phyloP scores from a whole-genome alignment of 2,888 invertebrate genomes.

The Punctoribates punctum region DNA sequence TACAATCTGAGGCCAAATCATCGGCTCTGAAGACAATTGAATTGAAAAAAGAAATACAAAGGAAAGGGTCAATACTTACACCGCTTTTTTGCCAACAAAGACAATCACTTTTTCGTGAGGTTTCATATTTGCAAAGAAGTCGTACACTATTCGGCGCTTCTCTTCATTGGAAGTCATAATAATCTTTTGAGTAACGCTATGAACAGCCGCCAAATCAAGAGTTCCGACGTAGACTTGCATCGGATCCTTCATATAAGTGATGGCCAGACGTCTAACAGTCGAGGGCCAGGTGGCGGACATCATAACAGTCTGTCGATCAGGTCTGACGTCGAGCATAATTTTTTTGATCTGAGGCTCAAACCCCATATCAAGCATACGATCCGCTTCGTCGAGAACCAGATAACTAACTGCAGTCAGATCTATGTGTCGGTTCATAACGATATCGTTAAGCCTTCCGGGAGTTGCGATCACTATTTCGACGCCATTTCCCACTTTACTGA shows the following conservation, averaged over 20 bases:
- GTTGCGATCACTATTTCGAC: slow-evolving; percentile 94
- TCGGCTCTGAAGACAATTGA: slow-evolving; percentile 60
- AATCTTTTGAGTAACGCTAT: slow-evolving; percentile 77
- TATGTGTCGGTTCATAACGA: slow-evolving; percentile 67
- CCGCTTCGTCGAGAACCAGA: slow-evolving; percentile 83
- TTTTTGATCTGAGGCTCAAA: slow-evolving; percentile 66
- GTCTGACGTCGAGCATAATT: slow-evolving; percentile 72
- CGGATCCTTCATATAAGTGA: slow-evolving; percentile 81
- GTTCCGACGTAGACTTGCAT: slow-evolving; percentile 81
- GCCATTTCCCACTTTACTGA: slow-evolving; percentile 68
- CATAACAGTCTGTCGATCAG: slow-evolving; percentile 88
- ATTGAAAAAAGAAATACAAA: not conserved
- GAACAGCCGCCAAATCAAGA: slow-evolving; percentile 80
- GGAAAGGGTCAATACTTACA: slow-evolving; percentile 51
- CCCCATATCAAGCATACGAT: slow-evolving; percentile 64
- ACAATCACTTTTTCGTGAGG: slow-evolving; percentile 79
- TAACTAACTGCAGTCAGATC: slow-evolving; percentile 76
- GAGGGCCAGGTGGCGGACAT: slow-evolving; percentile 93
- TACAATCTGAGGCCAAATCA: slow-evolving; percentile 74
- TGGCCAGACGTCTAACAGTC: slow-evolving; percentile 77
- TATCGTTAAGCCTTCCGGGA: slow-evolving; percentile 85
- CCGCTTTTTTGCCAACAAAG: slow-evolving; percentile 80
- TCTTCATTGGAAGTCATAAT: slow-evolving; percentile 68
- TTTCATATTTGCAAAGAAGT: slow-evolving; percentile 68
- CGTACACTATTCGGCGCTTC: slow-evolving; percentile 64